Percentiles rank a stretch among this genome's conserved stretches.
Conservation (phyloP, 2,797 vertebrate species). For the Urosaurus nigricauda region DNA sequence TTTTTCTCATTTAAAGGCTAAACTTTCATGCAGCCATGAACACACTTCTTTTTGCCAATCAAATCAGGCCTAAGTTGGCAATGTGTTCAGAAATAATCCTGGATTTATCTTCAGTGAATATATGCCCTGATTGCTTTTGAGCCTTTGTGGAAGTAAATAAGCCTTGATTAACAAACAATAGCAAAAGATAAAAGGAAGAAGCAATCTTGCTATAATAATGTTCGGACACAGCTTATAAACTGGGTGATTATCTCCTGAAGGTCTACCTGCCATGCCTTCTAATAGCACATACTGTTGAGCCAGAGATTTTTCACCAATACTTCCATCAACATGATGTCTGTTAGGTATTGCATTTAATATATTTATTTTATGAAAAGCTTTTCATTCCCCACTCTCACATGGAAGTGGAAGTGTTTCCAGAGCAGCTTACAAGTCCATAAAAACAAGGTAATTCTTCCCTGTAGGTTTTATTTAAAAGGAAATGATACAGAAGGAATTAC, state of each 20-base stretch:
- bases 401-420: background rate
- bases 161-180: constrained; percentile 8
- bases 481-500: background rate
- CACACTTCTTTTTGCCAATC: no score
- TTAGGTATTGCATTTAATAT: background rate
- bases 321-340: background rate
- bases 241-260: background rate
- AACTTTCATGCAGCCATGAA: no score
- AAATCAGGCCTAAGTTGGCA: background rate
- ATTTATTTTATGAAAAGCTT: background rate
- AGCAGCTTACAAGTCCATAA: background rate
- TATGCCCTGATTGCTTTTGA: background rate
- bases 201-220: background rate
- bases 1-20: no score
- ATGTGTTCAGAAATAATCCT: background rate
- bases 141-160: constrained; percentile 2
- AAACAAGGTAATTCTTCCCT: background rate
- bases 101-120: background rate
- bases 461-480: no score
- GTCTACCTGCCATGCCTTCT: no score
- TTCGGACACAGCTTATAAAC: background rate
- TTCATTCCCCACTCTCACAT: background rate
- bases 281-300: background rate
- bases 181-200: background rate
- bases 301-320: background rate